Evolutionary conservation across 1,140 invertebrate genomes (phyloP).

Genomic region (Ceratosolen solmsi): DNA sequence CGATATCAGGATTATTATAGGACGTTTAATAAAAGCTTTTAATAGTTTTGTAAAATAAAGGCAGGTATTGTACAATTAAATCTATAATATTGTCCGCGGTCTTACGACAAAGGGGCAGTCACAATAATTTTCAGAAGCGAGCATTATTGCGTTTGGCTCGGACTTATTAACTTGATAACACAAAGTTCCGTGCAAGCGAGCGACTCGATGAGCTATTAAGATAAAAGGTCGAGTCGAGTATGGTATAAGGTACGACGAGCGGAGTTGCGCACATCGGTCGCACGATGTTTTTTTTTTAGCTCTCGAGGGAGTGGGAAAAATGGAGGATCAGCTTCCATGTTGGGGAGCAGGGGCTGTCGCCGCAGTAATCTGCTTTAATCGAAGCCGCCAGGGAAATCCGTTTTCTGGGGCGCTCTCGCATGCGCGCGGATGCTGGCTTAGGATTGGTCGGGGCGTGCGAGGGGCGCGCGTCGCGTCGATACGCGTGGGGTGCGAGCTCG

Average conservation of each 20-base stretch:
- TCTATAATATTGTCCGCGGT: background rate
- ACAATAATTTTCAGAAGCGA: background rate
- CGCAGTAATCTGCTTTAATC: conserved; percentile 14
- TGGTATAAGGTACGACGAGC: background rate
- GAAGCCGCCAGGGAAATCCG: conserved; percentile 56
- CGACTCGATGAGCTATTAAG: background rate
- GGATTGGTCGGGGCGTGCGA: conserved; percentile 33
- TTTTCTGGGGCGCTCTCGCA: conserved; percentile 35
- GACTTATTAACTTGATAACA: background rate
- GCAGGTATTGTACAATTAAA: background rate
- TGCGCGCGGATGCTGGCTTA: conserved; percentile 68
- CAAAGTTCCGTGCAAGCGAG: background rate
- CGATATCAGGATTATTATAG: background rate
- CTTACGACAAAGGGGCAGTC: background rate
- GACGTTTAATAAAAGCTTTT: background rate
- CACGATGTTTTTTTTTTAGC: background rate
- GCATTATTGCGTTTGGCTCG: background rate
- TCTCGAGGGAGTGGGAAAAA: background rate
- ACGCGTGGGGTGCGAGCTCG: conserved; percentile 43
- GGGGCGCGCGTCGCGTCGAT: conserved; percentile 46
- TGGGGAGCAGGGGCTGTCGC: background rate
- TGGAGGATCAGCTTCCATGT: conserved; percentile 32
- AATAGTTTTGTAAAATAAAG: background rate
- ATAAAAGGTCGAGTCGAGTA: no score
- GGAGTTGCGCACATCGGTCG: background rate